Evolutionary conservation across 2,888 invertebrate genomes (phyloP), one percentile per base, ranked within the genome.

Genomic region (Platynereis dumerilii): DNA sequence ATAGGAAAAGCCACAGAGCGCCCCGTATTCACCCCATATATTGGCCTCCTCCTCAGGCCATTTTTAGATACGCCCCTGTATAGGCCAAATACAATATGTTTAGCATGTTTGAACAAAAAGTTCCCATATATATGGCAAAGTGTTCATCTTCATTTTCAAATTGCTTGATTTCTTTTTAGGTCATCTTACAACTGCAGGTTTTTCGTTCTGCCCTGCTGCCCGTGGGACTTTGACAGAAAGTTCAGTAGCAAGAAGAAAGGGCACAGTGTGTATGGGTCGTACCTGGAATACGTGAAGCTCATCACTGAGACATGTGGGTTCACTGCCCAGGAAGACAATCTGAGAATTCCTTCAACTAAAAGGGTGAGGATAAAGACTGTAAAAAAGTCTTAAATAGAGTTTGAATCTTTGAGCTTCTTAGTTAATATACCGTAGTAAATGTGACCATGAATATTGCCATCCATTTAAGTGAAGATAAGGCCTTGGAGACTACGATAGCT

Each of bases 321-420:
- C 82, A 79, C 85, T 44, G 90, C 91, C 0, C 80, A 88, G 65
- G 85, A 89, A 57, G 99, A 99, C 84, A 91, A 91, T 73, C 84
- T 99, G 24, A 90, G 95, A 82, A 99, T 99, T 79, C 98, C 99
- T 3, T 98, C 98, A 57, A 98, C 98, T 0, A 97, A 96, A 86
- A 88, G 95, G 78, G 91, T 92, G n/a, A 61, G 60, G 42, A 12
- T 10, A 7, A 20, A 53, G 15, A 7, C 12, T 17, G 20, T 22
- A 53, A n/a, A 22, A 12, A 53, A 15, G 20, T 10, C 53, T n/a
- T n/a, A 22, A 17, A 20, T 10, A 20, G n/a, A 53, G n/a, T n/a
- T n/a, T 17, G 64, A 44, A 61, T 0, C 10, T 20, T 53, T 15
- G 53, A 17, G 15, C 15, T 12, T 15, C 12, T 22, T 17, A 10